phyloP scores from a whole-genome alignment of 1,140 invertebrate species.

The Drosophila jambulina region DNA sequence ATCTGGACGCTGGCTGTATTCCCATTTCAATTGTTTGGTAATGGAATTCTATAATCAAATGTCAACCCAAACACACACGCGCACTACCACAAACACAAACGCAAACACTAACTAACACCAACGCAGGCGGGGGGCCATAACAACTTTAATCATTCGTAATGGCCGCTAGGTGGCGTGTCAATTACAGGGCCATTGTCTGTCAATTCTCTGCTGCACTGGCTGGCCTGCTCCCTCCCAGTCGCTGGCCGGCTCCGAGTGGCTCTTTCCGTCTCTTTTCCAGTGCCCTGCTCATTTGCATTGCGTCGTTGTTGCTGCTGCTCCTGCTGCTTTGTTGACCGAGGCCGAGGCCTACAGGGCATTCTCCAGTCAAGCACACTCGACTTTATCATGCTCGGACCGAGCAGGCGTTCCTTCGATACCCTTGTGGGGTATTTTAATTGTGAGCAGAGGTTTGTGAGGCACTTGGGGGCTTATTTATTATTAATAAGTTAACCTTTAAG shows the following conservation, averaged over 20 bases:
- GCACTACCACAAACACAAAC: not conserved
- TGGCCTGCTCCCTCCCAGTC: not conserved
- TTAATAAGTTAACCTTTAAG: not conserved
- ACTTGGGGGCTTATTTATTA: not conserved
- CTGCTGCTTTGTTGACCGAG: conserved; percentile 13
- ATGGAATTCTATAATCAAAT: conserved; percentile 57
- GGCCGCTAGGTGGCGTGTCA: conserved; percentile 56
- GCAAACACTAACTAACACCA: not conserved
- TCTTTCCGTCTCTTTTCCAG: conserved; percentile 19
- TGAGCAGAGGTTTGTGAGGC: not conserved
- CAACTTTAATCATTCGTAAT: conserved; percentile 60
- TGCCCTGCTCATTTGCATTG: conserved; percentile 62
- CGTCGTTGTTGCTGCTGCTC: conserved; percentile 11
- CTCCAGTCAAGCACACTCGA: conserved; percentile 75
- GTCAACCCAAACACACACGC: conserved; percentile 28
- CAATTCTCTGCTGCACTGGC: conserved; percentile 33
- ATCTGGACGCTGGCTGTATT: conserved; percentile 16
- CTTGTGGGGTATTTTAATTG: conserved; percentile 2
- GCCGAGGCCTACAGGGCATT: conserved; percentile 66
- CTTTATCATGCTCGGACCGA: conserved; percentile 46
- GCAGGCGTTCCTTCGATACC: conserved; percentile 41
- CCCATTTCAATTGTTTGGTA: conserved; percentile 48
- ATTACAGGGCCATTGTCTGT: conserved; percentile 56
- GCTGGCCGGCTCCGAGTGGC: not conserved
- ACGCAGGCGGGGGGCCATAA: not conserved